Percentiles rank a stretch among this genome's conserved stretches.
Conservation (phyloP, 2,113 vertebrate genomes). For the Cheirogaleus medius region DNA sequence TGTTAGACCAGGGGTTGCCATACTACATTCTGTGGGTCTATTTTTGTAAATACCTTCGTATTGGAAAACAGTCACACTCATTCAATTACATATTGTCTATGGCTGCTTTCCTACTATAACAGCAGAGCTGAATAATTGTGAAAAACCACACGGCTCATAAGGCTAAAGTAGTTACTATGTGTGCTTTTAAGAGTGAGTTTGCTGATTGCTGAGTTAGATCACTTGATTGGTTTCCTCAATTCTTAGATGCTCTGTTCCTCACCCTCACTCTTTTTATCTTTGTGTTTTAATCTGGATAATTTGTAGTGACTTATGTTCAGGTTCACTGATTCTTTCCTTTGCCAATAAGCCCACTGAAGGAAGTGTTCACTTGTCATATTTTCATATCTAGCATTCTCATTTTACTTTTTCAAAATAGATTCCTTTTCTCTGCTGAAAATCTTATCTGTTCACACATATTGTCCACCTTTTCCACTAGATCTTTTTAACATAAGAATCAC, state of each 20-base stretch:
- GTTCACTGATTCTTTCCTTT: neutral
- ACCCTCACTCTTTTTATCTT: neutral
- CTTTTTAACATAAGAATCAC: neutral
- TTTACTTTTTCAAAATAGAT: slow-evolving; percentile 5
- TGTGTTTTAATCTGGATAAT: neutral
- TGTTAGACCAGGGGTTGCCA: neutral
- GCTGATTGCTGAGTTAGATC: neutral
- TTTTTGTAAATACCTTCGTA: neutral
- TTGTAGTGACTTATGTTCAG: neutral
- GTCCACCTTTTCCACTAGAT: neutral
- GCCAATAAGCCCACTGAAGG: neutral
- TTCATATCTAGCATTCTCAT: neutral
- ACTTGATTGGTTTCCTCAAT: neutral
- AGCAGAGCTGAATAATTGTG: neutral
- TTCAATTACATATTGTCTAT: neutral
- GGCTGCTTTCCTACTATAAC: neutral
- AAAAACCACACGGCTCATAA: neutral
- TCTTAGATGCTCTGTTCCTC: neutral
- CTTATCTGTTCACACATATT: neutral
- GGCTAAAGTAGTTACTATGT: neutral
- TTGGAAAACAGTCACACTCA: neutral
- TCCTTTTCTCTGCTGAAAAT: neutral
- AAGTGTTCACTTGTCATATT: neutral
- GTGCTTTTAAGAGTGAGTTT: neutral
- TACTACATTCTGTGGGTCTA: neutral